Percentiles rank a stretch among this genome's conserved stretches.
phyloP scores from a whole-genome alignment of 1,140 invertebrate genomes.

The Ladona fulva region DNA sequence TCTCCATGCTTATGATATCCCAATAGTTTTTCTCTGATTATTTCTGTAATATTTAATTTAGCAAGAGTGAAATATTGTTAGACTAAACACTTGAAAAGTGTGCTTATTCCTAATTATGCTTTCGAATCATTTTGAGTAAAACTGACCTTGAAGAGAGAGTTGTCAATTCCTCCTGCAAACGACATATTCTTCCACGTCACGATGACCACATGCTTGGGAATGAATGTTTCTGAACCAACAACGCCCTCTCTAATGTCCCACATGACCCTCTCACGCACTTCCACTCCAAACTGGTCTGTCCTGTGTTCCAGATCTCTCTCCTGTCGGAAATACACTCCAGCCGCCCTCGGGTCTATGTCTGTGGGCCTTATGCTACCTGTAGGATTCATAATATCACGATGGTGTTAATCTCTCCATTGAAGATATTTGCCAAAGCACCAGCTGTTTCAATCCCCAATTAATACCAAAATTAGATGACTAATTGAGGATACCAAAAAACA shows the following conservation, averaged over 20 bases:
- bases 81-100: not conserved
- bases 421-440: too few relatives aligned
- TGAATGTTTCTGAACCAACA: constrained; percentile 80
- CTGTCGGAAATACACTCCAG: constrained; percentile 54
- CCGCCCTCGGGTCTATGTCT: constrained; percentile 51
- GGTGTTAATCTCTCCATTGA: too few relatives aligned
- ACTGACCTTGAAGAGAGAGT: constrained; percentile 63
- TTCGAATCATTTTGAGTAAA: too few relatives aligned
- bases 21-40: too few relatives aligned
- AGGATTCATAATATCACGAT: not conserved
- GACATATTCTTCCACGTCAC: constrained; percentile 96
- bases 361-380: constrained; percentile 39
- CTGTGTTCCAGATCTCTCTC: constrained; percentile 61
- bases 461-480: too few relatives aligned
- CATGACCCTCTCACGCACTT: constrained; percentile 73
- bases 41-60: too few relatives aligned
- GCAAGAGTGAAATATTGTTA: too few relatives aligned
- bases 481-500: too few relatives aligned
- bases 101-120: not conserved
- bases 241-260: constrained; percentile 86
- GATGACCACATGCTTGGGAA: constrained; percentile 83
- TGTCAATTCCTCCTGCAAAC: constrained; percentile 77
- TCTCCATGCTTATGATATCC: too few relatives aligned
- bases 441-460: too few relatives aligned
- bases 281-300: constrained; percentile 73